phyloP scores from a whole-genome alignment of 30 jellyfish, hydroid and myxozoan genomes.

The Cassiopea xamachana region DNA sequence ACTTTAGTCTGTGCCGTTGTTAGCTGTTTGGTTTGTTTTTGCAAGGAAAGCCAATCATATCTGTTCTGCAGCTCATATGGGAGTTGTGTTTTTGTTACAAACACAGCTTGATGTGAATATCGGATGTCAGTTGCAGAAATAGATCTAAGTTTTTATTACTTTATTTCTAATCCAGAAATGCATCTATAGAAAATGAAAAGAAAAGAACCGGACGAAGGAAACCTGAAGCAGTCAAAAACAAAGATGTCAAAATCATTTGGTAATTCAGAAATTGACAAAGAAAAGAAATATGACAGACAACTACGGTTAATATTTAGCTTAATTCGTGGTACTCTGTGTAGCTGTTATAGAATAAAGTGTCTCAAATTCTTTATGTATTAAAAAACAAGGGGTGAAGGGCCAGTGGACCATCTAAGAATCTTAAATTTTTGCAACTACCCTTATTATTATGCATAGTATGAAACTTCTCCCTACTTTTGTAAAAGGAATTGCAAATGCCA shows the following conservation, averaged over 20 bases:
- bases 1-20: too few species aligned
- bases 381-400: too few species aligned
- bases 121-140: neutral
- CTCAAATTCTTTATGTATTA: too few species aligned
- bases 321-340: neutral
- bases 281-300: conserved; percentile 91
- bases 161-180: conserved; percentile 34
- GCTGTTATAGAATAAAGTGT: too few species aligned
- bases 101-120: neutral
- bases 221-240: conserved; percentile 47
- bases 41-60: neutral
- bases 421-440: too few species aligned
- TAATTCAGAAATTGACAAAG: conserved; percentile 43
- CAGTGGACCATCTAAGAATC: too few species aligned
- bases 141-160: neutral
- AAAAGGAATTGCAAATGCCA: too few species aligned
- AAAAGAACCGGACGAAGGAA: conserved; percentile 69
- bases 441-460: too few species aligned
- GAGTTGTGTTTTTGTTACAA: neutral
- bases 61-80: neutral
- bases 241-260: conserved; percentile 69
- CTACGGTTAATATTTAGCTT: conserved; percentile 34
- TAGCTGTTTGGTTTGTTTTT: neutral
- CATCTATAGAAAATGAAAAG: conserved; percentile 81
- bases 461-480: too few species aligned